phyloP scores from a whole-genome alignment of 2,888 invertebrate species.

The Halictus ligatus region DNA sequence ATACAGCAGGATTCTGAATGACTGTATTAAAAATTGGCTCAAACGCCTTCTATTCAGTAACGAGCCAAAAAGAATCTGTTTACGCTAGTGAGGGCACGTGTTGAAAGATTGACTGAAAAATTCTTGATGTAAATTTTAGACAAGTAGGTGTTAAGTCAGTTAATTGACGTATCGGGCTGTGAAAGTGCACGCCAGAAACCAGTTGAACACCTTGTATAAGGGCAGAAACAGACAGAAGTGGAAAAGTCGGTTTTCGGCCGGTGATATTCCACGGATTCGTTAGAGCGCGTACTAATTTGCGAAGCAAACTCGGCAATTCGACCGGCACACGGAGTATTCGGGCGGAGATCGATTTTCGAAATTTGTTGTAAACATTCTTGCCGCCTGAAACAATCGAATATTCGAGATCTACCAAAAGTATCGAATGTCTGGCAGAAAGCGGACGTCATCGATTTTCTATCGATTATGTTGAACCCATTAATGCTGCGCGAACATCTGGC shows the following conservation, averaged over 20 bases:
- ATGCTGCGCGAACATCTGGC: not conserved
- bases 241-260: not conserved
- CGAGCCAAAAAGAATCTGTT: not conserved
- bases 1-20: not conserved
- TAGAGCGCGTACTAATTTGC: conserved; percentile 20
- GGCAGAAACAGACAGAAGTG: not conserved
- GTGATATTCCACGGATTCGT: conserved; percentile 49
- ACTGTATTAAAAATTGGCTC: not conserved
- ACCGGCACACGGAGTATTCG: not conserved
- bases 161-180: not conserved
- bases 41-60: not conserved
- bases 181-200: not conserved
- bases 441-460: conserved; percentile 2
- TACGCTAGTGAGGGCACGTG: not conserved
- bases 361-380: not conserved
- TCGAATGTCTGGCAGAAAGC: conserved; percentile 2
- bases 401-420: not conserved
- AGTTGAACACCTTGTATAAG: not conserved
- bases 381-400: not conserved
- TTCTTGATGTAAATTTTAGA: not conserved
- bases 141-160: not conserved
- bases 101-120: not conserved
- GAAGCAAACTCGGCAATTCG: conserved; percentile 20
- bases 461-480: conserved; percentile 4
- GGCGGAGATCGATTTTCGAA: not conserved